phyloP scores from a whole-genome alignment of 1,140 invertebrate species.

The Drosophila obscura region DNA sequence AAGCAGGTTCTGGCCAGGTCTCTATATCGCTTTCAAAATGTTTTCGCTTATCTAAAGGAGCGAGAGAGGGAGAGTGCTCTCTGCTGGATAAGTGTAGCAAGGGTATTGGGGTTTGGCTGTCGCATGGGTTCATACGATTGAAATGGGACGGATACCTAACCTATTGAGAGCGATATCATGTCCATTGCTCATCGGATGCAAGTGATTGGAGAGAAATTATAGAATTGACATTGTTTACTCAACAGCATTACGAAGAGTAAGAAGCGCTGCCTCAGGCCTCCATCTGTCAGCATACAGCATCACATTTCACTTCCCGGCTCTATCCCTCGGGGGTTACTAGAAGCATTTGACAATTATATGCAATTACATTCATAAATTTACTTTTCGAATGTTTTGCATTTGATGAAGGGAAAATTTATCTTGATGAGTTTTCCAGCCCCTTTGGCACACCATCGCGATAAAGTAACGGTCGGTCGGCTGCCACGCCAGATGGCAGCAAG shows the following conservation, averaged over 20 bases:
- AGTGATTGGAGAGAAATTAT: slow-evolving; percentile 10
- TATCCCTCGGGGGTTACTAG: slow-evolving; percentile 21
- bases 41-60: slow-evolving; percentile 58
- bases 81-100: slow-evolving; percentile 21
- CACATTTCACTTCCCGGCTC: background rate
- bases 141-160: slow-evolving; percentile 29
- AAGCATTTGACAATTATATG: slow-evolving; percentile 49
- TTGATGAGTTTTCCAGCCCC: slow-evolving; percentile 45
- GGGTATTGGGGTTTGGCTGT: slow-evolving; percentile 28
- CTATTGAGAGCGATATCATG: slow-evolving; percentile 17
- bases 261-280: slow-evolving; percentile 19
- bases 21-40: slow-evolving; percentile 66
- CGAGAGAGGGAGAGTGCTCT: slow-evolving; percentile 13
- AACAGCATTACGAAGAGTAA: background rate
- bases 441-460: slow-evolving; percentile 37
- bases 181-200: background rate
- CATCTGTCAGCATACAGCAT: slow-evolving; percentile 47
- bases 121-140: slow-evolving; percentile 33
- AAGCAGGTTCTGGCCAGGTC: slow-evolving; percentile 44
- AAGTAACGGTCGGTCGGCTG: background rate
- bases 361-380: slow-evolving; percentile 63
- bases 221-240: slow-evolving; percentile 18
- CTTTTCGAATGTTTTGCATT: slow-evolving; percentile 45
- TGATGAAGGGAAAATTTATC: slow-evolving; percentile 39
- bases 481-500: slow-evolving; percentile 1